Evolutionary conservation across 2,888 invertebrate species (phyloP), one percentile per base, ranked within the genome.

Genomic region (Eristalinus aeneus): DNA sequence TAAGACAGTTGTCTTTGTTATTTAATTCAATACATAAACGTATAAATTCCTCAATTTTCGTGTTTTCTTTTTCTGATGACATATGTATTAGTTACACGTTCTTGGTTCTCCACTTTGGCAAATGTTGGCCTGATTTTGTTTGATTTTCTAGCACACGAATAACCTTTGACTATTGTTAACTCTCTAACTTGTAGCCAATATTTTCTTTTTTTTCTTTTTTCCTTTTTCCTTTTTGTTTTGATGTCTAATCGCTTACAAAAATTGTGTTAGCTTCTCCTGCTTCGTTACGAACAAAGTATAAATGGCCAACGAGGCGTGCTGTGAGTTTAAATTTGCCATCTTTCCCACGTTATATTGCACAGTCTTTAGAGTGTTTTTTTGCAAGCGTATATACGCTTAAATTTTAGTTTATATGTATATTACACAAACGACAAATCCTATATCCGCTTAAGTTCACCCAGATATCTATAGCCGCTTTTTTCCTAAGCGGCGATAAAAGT

Each of bases 131-230:
- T 39, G 39, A 1, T 39, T n/a, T 16, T 16, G n/a, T 39, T 39
- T 39, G 11, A 39, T n/a, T 39, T 5, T 39, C 39, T 12, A 39
- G 12, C n/a, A 5, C n/a, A 1, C 27, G 27, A 27, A 27, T 5
- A 27, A n/a, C 12, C 39, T 39, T 12, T 39, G 11, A 12, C 11
- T 11, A 39, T 39, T 11, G 39, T 12, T 12, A 39, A n/a, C n/a
- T n/a, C n/a, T n/a, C n/a, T n/a, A n/a, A n/a, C n/a, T n/a, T n/a
- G n/a, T n/a, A n/a, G n/a, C n/a, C n/a, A n/a, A n/a, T n/a, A n/a
- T n/a, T n/a, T n/a, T n/a, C 8, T 39, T 39, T 39, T 12, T 39
- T 39, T 12, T 39, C 39, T 23, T 75, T 22, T 89, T 90, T 31
- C 88, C 88, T 80, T 75, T 87, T 3, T 56, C 53, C 0, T 5